Conservation (phyloP, 2,888 invertebrate genomes). For the Oscheius sp. region DNA sequence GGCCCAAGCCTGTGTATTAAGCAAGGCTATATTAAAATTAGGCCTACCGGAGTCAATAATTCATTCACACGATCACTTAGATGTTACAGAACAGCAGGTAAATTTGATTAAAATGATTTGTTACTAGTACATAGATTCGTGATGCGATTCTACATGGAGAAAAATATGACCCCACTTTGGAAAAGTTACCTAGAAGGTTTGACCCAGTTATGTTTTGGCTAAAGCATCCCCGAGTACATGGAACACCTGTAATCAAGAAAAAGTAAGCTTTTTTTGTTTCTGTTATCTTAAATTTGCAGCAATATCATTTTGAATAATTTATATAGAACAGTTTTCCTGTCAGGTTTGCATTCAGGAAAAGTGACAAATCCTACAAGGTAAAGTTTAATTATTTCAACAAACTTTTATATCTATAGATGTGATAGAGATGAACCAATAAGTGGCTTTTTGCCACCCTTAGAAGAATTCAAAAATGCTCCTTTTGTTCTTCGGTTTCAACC, state of each 20-base stretch:
- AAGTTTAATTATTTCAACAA: conserved; percentile 24
- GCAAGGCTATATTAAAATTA: conserved; percentile 50
- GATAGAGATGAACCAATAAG: conserved; percentile 58
- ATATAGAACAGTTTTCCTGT: conserved; percentile 53
- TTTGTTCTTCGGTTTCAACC: conserved; percentile 66
- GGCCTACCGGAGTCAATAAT: conserved; percentile 56
- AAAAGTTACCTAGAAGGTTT: conserved; percentile 57
- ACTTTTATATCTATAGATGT: conserved; percentile 24
- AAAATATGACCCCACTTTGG: conserved; percentile 64
- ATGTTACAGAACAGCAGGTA: conserved; percentile 49
- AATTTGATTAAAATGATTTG: neutral
- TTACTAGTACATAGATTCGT: conserved; percentile 34
- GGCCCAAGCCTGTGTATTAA: conserved; percentile 60
- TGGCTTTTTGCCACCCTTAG: conserved; percentile 40
- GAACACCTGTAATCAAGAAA: conserved; percentile 64
- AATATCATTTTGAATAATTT: conserved; percentile 66
- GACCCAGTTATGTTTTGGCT: conserved; percentile 69
- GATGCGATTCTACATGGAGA: conserved; percentile 67
- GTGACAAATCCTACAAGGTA: conserved; percentile 44
- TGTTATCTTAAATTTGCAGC: conserved; percentile 44
- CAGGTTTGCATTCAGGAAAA: conserved; percentile 44
- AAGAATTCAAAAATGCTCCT: conserved; percentile 45
- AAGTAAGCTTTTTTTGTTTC: conserved; percentile 45
- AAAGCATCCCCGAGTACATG: conserved; percentile 56
- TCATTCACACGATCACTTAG: conserved; percentile 37